phyloP scores from a whole-genome alignment of 2,113 vertebrate genomes.

The Chunga burmeisteri region DNA sequence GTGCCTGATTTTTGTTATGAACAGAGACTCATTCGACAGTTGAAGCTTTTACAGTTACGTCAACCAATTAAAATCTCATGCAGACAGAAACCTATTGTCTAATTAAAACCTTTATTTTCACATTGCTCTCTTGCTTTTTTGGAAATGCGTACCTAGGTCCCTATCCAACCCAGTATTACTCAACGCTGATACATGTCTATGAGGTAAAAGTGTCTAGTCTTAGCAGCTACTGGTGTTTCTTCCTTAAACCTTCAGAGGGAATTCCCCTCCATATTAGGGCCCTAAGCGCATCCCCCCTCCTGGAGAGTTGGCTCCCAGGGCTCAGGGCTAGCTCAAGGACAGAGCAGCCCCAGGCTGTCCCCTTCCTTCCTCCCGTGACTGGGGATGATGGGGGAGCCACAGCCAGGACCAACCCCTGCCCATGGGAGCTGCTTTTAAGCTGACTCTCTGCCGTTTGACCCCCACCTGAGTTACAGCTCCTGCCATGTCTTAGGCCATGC shows the following conservation, averaged over 20 bases:
- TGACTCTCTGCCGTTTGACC: not conserved
- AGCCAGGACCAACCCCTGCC: rapidly evolving
- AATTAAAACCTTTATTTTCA: not conserved
- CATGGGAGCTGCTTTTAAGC: not conserved
- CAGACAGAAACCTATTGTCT: not conserved
- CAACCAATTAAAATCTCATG: not conserved
- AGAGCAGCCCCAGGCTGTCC: not conserved
- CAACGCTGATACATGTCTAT: too few relatives aligned
- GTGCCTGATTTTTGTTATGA: not conserved
- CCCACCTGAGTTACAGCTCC: not conserved
- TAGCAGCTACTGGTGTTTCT: rapidly evolving
- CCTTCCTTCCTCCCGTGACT: not conserved
- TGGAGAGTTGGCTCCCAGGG: rapidly evolving
- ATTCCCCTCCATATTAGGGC: rapidly evolving
- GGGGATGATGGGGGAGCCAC: not conserved
- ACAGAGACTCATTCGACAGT: not conserved
- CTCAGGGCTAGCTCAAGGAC: not conserved
- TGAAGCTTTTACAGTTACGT: not conserved
- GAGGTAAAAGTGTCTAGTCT: not conserved
- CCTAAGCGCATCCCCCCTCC: not conserved
- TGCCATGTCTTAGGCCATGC: rapidly evolving
- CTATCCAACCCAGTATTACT: not conserved
- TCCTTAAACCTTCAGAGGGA: not conserved
- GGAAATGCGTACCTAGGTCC: not conserved
- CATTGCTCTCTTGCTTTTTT: not conserved